Evolutionary conservation across 2,113 vertebrate species (phyloP).

Genomic region (Lepus europaeus): DNA sequence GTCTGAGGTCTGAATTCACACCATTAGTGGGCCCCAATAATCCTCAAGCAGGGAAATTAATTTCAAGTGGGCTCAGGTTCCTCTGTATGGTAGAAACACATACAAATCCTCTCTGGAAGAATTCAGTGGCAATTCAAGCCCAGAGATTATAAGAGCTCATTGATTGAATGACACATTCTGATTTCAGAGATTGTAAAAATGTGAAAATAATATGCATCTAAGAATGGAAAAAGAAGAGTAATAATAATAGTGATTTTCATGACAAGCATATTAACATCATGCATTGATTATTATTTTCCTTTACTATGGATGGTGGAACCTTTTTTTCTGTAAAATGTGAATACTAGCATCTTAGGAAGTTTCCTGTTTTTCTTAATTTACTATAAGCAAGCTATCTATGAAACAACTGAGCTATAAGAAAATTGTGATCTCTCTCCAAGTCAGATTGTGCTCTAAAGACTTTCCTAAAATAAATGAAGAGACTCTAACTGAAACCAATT

Average conservation of each 20-base stretch:
- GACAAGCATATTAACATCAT: conserved; percentile 43
- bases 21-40: not conserved
- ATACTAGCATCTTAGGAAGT: conserved; percentile 55
- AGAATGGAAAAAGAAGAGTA: conserved; percentile 26
- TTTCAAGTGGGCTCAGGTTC: conserved; percentile 33
- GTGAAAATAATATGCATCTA: conserved; percentile 52
- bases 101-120: not conserved
- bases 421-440: conserved; percentile 18
- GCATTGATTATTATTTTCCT: conserved; percentile 45
- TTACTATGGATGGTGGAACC: not conserved
- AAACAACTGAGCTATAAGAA: conserved; percentile 23
- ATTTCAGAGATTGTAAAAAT: conserved; percentile 33
- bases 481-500: not conserved
- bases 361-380: conserved; percentile 9
- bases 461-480: not conserved
- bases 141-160: conserved; percentile 10
- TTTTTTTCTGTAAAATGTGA: conserved; percentile 35
- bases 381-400: not conserved
- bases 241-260: conserved; percentile 60
- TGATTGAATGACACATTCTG: conserved; percentile 5
- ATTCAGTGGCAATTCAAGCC: conserved; percentile 42
- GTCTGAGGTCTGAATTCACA: not conserved
- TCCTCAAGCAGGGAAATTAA: conserved; percentile 49
- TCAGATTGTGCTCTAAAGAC: conserved; percentile 11
- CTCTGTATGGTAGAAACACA: conserved; percentile 2